Evolutionary conservation across 1,140 invertebrate genomes (phyloP).

Genomic region (Meloidogyne floridensis): DNA sequence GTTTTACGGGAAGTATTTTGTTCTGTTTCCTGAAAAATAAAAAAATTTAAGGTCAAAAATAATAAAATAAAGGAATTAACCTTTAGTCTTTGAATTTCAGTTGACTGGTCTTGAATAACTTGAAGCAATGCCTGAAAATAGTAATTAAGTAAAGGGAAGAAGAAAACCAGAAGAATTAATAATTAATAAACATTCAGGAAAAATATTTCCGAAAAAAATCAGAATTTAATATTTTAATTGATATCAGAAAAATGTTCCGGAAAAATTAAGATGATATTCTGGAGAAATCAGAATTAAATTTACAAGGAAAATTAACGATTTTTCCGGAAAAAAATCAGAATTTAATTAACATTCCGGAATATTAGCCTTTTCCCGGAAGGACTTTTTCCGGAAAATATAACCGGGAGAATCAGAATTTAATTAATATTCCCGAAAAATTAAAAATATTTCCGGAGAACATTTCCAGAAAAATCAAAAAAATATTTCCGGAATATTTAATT

Average conservation of each 20-base stretch:
- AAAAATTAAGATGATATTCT: too few species aligned
- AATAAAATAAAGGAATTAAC: background rate
- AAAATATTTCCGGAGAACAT: too few species aligned
- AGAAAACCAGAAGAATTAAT: background rate
- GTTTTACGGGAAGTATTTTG: conserved; percentile 23
- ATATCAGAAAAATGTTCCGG: background rate
- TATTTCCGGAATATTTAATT: too few species aligned
- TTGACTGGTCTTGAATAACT: conserved; percentile 41
- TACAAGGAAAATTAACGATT: too few species aligned
- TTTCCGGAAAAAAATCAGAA: too few species aligned
- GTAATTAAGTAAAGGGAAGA: background rate
- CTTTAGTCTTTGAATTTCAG: conserved; percentile 19
- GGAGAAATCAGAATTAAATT: too few species aligned
- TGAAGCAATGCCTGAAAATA: conserved; percentile 35
- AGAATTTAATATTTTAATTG: background rate
- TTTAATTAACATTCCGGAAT: too few species aligned
- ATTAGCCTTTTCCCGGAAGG: too few species aligned
- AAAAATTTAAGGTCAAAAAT: background rate
- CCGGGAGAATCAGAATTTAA: too few species aligned
- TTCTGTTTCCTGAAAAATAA: conserved; percentile 11
- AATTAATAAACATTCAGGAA: background rate
- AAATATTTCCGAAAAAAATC: background rate
- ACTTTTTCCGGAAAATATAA: too few species aligned
- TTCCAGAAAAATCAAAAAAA: too few species aligned
- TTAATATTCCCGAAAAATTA: too few species aligned